Evolutionary conservation across 2,797 vertebrate genomes (phyloP), one percentile per base, ranked within the genome.

Genomic region (Poecile montanus): DNA sequence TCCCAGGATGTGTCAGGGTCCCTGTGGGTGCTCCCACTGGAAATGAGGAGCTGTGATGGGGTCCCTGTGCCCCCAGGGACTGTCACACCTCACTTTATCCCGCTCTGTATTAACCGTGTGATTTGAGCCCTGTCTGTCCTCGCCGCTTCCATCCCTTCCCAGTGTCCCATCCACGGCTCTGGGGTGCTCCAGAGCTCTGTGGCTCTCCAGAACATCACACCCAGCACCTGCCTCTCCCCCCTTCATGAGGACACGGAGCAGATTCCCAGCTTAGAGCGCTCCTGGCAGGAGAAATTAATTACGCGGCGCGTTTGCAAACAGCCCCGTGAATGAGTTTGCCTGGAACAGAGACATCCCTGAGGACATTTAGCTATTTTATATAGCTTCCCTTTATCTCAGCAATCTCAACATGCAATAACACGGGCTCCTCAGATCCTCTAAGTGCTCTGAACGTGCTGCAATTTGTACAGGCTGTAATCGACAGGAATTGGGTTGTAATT

Each of bases 401-500:
- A 26, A 96, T 95, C 90, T 92, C 61, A 48, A 21, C 86, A 16
- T 7, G 91, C 81, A 79, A 10, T 71, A 79, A 92, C 94, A 89
- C 0, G 11, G 65, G 9, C 68, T 85, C 68, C 88, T 96, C 87
- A 91, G 86, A 96, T 96, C 95, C 88, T 67, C 75, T 82, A 77
- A 94, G 83, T 67, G 48, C 93, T 85, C 85, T 77, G 85, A 92
- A n/a, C 1, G 16, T 54, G 88, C 93, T 87, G 74, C 90, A 67
- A 92, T 89, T 93, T 93, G 91, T 92, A 71, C 85, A 42, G 75
- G 65, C 89, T 83, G 34, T 89, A 89, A 89, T 96, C 75, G 79
- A 36, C 91, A 72, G 89, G 62, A 91, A 94, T 84, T 83, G 74
- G 88, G 50, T 26, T 80, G 75, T 85, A 86, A 88, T 91, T 89